These are phyloP conservation scores for Linnaemya vulpina DNA, from an alignment of 2,888 invertebrate species.

Conservation along the genomic window DNA sequence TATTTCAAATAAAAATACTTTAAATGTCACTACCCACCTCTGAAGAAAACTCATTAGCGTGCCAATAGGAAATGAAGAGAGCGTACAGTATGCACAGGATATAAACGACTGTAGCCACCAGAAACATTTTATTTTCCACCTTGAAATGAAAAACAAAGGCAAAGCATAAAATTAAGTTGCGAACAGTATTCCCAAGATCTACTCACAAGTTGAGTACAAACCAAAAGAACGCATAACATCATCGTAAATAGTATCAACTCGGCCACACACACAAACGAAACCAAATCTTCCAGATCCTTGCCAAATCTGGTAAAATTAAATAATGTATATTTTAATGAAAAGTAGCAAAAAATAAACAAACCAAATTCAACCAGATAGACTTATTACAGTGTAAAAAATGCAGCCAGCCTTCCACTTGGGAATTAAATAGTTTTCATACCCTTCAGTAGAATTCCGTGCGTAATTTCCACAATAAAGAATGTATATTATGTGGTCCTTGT, in stretches of 20 bases:
- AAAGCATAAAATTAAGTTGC: neutral
- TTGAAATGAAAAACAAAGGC: constrained; percentile 27
- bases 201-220: constrained; percentile 72
- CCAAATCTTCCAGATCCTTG: constrained; percentile 69
- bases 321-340: neutral
- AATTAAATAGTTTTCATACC: too few species aligned
- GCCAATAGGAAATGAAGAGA: constrained; percentile 73
- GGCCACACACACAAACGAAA: constrained; percentile 70
- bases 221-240: constrained; percentile 74
- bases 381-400: too few species aligned
- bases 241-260: constrained; percentile 73
- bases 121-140: constrained; percentile 66
- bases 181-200: neutral
- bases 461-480: too few species aligned
- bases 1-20: too few species aligned
- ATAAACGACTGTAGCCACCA: constrained; percentile 67
- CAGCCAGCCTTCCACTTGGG: too few species aligned
- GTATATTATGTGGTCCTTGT: too few species aligned
- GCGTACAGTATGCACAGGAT: constrained; percentile 71
- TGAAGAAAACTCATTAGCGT: constrained; percentile 74
- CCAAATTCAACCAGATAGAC: too few species aligned
- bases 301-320: constrained; percentile 56
- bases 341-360: too few species aligned
- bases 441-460: too few species aligned
- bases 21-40: constrained; percentile 66